These are phyloP conservation scores for Agriopis marginaria DNA, from an alignment of 2,888 invertebrate genomes.

Conservation along the genomic window DNA sequence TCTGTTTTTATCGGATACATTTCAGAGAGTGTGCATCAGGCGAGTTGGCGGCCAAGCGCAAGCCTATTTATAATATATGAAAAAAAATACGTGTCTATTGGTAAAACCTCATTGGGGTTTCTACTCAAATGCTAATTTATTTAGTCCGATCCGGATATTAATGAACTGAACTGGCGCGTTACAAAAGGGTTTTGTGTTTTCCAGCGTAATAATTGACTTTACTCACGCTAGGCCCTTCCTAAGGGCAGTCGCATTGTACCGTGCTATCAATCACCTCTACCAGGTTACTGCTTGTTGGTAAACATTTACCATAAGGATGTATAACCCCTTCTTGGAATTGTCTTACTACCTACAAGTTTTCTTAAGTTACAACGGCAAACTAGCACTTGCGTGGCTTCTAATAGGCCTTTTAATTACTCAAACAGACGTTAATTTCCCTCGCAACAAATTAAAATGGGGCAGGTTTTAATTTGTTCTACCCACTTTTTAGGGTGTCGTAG, in stretches of 20 bases:
- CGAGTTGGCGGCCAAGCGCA: too few relatives aligned
- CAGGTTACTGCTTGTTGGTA: constrained; percentile 35
- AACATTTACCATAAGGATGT: constrained; percentile 23
- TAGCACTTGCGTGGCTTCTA: constrained; percentile 37
- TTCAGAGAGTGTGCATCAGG: too few relatives aligned
- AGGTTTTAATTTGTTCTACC: too few relatives aligned
- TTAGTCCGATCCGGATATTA: constrained; percentile 43
- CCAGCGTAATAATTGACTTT: constrained; percentile 62
- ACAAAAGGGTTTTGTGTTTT: constrained; percentile 46
- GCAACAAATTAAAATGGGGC: constrained; percentile 8
- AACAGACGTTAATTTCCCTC: constrained; percentile 51
- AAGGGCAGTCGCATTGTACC: constrained; percentile 41
- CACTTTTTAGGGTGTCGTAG: too few relatives aligned
- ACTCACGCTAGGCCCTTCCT: constrained; percentile 53
- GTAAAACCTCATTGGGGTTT: not conserved
- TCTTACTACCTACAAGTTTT: constrained; percentile 5
- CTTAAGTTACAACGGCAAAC: not conserved
- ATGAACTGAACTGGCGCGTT: constrained; percentile 49
- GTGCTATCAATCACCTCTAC: constrained; percentile 34
- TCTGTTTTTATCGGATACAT: too few relatives aligned
- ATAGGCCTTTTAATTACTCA: constrained; percentile 46
- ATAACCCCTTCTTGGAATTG: not conserved
- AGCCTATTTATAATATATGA: too few relatives aligned
- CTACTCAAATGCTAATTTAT: constrained; percentile 48
- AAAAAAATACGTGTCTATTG: too few relatives aligned